Conservation (phyloP, 1,140 invertebrate genomes). For the Tetraneura akinire region DNA sequence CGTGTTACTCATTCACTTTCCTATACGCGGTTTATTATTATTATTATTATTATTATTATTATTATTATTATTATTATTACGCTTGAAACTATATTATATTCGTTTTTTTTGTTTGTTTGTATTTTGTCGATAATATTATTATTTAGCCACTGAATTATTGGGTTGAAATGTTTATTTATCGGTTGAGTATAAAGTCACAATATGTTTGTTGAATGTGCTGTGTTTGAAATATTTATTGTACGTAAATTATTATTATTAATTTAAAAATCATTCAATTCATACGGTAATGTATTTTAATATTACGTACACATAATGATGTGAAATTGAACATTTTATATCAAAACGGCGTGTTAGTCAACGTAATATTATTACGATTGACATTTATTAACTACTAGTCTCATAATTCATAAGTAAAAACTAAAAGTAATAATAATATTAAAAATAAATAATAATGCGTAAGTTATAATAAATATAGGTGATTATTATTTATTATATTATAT, state of each 20-base stretch:
- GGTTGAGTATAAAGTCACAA: background rate
- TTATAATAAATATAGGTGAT: background rate
- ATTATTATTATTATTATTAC: too few species aligned
- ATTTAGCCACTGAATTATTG: slow-evolving; percentile 23
- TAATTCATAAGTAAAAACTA: slow-evolving; percentile 2
- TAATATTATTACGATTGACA: background rate
- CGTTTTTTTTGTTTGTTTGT: background rate
- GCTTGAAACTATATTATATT: too few species aligned
- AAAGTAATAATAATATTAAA: background rate
- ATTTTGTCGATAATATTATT: background rate
- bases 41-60: background rate
- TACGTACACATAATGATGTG: background rate
- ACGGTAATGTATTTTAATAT: too few species aligned
- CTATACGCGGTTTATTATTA: background rate
- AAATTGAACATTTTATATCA: background rate
- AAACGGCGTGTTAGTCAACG: background rate
- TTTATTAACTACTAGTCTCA: slow-evolving; percentile 15
- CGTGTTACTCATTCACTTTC: background rate
- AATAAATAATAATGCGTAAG: background rate
- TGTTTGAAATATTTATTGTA: slow-evolving; percentile 20
- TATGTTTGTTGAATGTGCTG: background rate
- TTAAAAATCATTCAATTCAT: too few species aligned
- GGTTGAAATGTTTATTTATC: slow-evolving; percentile 23
- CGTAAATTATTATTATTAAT: background rate
- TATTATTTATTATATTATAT: background rate